phyloP scores from a whole-genome alignment of 2,113 vertebrate species.

The Galeopterus variegatus region DNA sequence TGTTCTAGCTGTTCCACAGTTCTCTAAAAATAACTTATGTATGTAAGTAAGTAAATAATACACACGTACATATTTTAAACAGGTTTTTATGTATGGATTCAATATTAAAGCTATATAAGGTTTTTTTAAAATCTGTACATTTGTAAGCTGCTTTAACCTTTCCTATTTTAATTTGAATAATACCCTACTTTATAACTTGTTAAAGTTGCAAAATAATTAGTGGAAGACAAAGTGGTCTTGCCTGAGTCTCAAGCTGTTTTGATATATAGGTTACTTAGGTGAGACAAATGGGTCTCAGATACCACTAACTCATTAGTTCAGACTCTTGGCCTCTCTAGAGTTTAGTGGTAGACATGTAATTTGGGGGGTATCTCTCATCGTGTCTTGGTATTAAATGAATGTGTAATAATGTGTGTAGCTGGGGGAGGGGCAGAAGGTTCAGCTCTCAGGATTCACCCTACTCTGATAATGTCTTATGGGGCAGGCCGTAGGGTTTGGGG shows the following conservation, averaged over 20 bases:
- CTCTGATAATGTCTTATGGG: not conserved
- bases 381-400: conserved; percentile 19
- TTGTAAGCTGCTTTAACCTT: conserved; percentile 7
- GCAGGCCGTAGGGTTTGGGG: not conserved
- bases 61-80: not conserved
- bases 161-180: conserved; percentile 21
- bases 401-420: not conserved
- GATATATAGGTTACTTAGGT: not conserved
- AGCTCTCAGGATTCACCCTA: not conserved
- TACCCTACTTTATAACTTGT: not conserved
- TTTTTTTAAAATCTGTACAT: not conserved
- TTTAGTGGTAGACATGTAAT: conserved; percentile 25
- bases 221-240: not conserved
- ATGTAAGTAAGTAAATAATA: not conserved
- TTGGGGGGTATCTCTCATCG: not conserved
- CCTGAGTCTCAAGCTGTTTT: not conserved
- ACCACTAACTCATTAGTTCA: conserved; percentile 22
- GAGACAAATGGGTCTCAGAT: conserved; percentile 19
- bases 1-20: not conserved
- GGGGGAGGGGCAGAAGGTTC: not conserved
- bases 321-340: not conserved
- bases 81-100: not conserved
- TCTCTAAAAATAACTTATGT: not conserved
- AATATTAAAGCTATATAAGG: not conserved
- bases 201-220: conserved; percentile 49